Percentiles rank a stretch among this genome's conserved stretches.
These are phyloP conservation scores for Aphaenogaster rudis DNA, from an alignment of 1,140 invertebrate species.

Conservation along the genomic window DNA sequence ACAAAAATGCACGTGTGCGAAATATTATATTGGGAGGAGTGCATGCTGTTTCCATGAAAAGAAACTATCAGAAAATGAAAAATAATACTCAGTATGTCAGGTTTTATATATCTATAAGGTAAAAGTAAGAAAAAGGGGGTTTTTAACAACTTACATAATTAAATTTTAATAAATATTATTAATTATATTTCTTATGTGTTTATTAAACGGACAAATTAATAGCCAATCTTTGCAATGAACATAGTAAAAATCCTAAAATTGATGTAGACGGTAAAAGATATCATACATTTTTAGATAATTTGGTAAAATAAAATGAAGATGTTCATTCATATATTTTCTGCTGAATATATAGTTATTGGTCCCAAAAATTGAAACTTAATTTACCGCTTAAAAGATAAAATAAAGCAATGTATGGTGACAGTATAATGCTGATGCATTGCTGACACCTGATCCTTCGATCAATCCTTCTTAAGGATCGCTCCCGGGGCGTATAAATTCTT, in stretches of 20 bases:
- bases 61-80: neutral
- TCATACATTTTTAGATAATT: neutral
- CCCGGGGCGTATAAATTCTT: slow-evolving; percentile 51
- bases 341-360: neutral
- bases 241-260: neutral
- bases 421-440: slow-evolving; percentile 53
- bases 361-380: slow-evolving; percentile 54
- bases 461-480: slow-evolving; percentile 63
- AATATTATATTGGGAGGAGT: slow-evolving; percentile 28
- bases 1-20: slow-evolving; percentile 32
- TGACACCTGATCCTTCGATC: slow-evolving; percentile 63
- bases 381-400: slow-evolving; percentile 51
- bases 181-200: neutral
- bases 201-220: neutral
- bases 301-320: neutral
- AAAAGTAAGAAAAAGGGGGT: neutral
- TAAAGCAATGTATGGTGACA: slow-evolving; percentile 47
- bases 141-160: slow-evolving; percentile 17
- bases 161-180: slow-evolving; percentile 3
- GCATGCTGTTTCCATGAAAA: neutral
- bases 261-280: neutral
- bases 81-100: neutral
- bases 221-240: neutral
- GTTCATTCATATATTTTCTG: neutral
- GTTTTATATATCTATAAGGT: neutral